A percentile compares a stretch with the other conserved stretches of the same genome.
Conservation (phyloP, 1,140 invertebrate species). For the Orius insidiosus region DNA sequence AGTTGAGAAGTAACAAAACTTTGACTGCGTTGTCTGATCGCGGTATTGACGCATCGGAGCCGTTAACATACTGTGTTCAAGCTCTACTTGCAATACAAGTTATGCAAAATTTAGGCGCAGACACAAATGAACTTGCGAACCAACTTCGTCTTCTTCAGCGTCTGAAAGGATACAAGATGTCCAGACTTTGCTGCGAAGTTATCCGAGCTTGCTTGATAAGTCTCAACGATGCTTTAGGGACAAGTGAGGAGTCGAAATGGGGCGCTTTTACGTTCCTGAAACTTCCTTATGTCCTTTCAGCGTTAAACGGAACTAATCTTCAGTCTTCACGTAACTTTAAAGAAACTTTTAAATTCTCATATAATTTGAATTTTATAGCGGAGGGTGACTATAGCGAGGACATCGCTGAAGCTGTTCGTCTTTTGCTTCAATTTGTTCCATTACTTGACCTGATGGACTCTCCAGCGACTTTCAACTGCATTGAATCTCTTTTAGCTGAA, state of each 20-base stretch:
- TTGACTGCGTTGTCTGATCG: conserved; percentile 11
- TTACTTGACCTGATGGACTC: conserved; percentile 76
- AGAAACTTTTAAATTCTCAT: conserved; percentile 1
- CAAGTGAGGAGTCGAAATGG: conserved; percentile 71
- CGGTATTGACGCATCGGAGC: conserved; percentile 26
- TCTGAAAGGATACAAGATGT: conserved; percentile 36
- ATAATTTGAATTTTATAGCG: conserved; percentile 20
- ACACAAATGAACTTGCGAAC: conserved; percentile 57
- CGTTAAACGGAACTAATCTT: conserved; percentile 33
- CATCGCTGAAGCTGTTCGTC: conserved; percentile 63
- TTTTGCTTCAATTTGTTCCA: conserved; percentile 60
- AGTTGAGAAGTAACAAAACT: conserved; percentile 10
- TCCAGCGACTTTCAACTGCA: conserved; percentile 70
- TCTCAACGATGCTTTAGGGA: conserved; percentile 60
- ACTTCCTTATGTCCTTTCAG: conserved; percentile 59
- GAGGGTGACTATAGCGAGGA: conserved; percentile 49
- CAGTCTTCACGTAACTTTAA: conserved; percentile 8
- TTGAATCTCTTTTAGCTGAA: conserved; percentile 68
- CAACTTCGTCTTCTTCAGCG: conserved; percentile 67
- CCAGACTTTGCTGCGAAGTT: conserved; percentile 67
- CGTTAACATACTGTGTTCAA: conserved; percentile 56
- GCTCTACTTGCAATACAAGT: conserved; percentile 55
- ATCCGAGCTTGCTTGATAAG: conserved; percentile 75
- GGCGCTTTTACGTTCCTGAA: conserved; percentile 85
- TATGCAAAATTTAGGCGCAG: conserved; percentile 52